Base-by-base conservation (phyloP, 1,140 invertebrate species). In the Patella vulgata region DNA sequence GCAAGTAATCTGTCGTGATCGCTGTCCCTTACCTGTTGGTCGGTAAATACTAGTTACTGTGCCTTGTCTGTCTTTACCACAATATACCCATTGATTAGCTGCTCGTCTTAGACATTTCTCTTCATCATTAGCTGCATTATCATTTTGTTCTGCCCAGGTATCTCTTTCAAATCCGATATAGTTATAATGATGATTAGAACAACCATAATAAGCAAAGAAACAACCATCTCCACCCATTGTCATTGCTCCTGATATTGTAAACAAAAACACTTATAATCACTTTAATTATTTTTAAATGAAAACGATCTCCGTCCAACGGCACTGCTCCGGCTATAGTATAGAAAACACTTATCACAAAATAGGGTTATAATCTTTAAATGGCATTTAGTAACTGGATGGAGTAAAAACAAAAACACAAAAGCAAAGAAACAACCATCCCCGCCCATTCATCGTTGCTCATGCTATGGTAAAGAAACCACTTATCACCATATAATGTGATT, bases 221-320 rank as follows among this genome's bases (percentile, higher is more conserved):
- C 71, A 73, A 2, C 68, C 67, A 14, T 58, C 48, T 27, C 71
- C 71, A 12, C 63, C 71, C 1, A 73, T 23, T n/a, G 71, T 73
- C 64, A 65, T 67, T 33, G 71, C 71, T 11, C 71, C 71, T 73
- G 36, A 1, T n/a, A 63, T 11, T 19, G 19, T 39, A 31, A 28
- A 21, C 1, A 28, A 28, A 44, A 14, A 19, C 23, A 27, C n/a
- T n/a, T n/a, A n/a, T n/a, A n/a, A n/a, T n/a, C n/a, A n/a, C n/a
- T n/a, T n/a, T n/a, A n/a, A n/a, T n/a, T n/a, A n/a, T n/a, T n/a
- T n/a, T n/a, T n/a, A n/a, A n/a, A n/a, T n/a, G n/a, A n/a, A n/a
- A n/a, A n/a, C n/a, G n/a, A n/a, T n/a, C n/a, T n/a, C n/a, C n/a
- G n/a, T n/a, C n/a, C n/a, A n/a, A n/a, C n/a, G n/a, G n/a, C n/a